Evolutionary conservation across 2,797 vertebrate genomes (phyloP), one percentile per base, ranked within the genome.

Genomic region (Ciconia nigra): DNA sequence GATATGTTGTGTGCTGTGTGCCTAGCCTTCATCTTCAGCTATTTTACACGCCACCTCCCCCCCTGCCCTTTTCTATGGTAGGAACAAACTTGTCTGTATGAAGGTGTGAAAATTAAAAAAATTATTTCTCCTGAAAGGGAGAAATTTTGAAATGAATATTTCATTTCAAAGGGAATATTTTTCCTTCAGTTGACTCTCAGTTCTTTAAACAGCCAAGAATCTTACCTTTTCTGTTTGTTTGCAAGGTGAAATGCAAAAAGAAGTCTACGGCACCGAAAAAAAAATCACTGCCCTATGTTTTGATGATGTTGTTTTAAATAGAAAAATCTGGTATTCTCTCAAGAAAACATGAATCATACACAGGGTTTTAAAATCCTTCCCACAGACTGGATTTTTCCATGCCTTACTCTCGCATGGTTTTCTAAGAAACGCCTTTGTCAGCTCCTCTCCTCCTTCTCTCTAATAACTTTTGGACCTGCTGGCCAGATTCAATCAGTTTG

Each of bases 311-410:
- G 35, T 93, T 93, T 65, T 69, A 92, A 93, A 93, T 71, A 96
- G 92, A 87, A 77, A 93, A 96, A 92, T 90, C 61, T 93, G 84
- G 47, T 95, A 72, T 92, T 93, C 46, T 94, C 79, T 93, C 78
- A 90, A 92, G 78, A 89, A 94, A 89, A 87, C 26, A 85, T 96
- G 90, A 96, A 92, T 97, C 83, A 85, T 82, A 61, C 35, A 41
- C 35, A 3, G 33, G 19, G 59, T 55, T 89, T 91, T 72, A 54
- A 90, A 85, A 81, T 65, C 72, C 92, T 95, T 96, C 90, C 87
- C 72, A 85, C 83, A 92, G 90, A 87, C 35, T 87, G 81, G 71
- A 83, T 96, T 93, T 96, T 97, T 92, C 71, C 88, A 81, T 89
- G 72, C 52, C 18, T 90, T 80, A 83, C 49, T 77, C 82, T 67